Evolutionary conservation across 1,140 invertebrate species (phyloP), one percentile per base, ranked within the genome.

Genomic region (Rhagoletis pomonella): DNA sequence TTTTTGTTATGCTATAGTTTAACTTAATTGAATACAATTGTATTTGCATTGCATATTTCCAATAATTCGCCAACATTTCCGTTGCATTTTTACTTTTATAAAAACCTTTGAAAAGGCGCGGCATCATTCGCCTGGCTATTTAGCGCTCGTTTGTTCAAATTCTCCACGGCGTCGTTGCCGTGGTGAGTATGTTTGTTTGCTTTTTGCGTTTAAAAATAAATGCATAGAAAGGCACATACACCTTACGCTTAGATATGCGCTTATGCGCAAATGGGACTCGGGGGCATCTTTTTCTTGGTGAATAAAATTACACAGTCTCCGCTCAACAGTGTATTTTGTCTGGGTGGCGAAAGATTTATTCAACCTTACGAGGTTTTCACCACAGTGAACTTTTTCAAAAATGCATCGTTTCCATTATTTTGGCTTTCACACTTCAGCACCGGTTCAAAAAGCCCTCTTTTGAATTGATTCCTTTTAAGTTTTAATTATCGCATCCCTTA

Each of bases 11-110:
- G 47, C n/a, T 55, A 81, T 3, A 81, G 10, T 50, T 50, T 81
- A 81, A 81, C 73, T 81, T 81, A 81, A 81, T 81, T 81, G 73
- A 12, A 50, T 58, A 29, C 73, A 81, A 47, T 47, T 73, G 42
- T 47, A 19, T 55, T 19, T 55, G 47, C 7, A 3, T 29, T 19
- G 73, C 50, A 81, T 73, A 17, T 44, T 12, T n/a, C 4, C 64
- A 73, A n/a, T 4, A 47, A n/a, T 73, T 73, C 44, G 10, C 67
- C 67, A 73, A 44, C 14, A 55, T 55, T 55, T 14, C 9, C 4
- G 4, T 62, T 62, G 60, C 60, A 62, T 14, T n/a, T 17, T 14
- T 14, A 62, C 17, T 4, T 62, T 62, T 62, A 14, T 14, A 10
- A 55, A 55, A 10, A 62, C 17, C 4, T 62, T 62, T 62, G 60